A percentile compares a stretch with the other conserved stretches of the same genome.
These are phyloP conservation scores for Caenorhabditis panamensis DNA, from an alignment of 2,888 invertebrate genomes.

Conservation along the genomic window DNA sequence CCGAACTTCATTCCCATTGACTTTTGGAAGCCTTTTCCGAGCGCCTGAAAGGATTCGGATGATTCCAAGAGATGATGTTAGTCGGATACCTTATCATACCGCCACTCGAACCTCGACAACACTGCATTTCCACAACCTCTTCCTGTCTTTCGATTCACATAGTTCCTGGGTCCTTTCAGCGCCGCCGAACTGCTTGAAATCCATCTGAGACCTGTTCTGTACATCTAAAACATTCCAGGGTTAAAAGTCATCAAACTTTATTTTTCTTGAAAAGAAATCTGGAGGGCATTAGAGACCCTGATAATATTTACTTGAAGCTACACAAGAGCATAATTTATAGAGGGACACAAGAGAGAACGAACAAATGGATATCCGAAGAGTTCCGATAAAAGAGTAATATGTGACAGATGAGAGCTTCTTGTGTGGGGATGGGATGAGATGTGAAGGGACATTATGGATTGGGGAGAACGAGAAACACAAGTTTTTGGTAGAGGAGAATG, in stretches of 20 bases:
- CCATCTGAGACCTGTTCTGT: slow-evolving; percentile 14
- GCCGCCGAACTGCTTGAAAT: slow-evolving; percentile 14
- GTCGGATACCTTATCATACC: slow-evolving; percentile 46
- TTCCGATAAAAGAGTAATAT: not conserved
- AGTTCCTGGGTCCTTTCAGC: slow-evolving; percentile 41
- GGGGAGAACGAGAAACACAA: too few species aligned
- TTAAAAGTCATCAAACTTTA: too few species aligned
- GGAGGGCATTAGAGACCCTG: not conserved
- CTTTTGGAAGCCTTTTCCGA: slow-evolving; percentile 63
- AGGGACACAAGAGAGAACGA: not conserved
- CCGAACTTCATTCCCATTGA: slow-evolving; percentile 55
- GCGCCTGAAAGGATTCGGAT: slow-evolving; percentile 30
- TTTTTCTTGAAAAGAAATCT: not conserved
- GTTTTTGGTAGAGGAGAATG: too few species aligned
- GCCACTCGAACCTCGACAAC: slow-evolving; percentile 53
- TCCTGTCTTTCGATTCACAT: slow-evolving; percentile 58
- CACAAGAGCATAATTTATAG: not conserved
- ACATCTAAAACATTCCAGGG: slow-evolving; percentile 55
- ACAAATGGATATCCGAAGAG: not conserved
- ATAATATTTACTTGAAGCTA: not conserved
- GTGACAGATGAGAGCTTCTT: not conserved
- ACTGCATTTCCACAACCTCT: slow-evolving; percentile 59
- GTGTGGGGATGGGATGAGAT: too few species aligned
- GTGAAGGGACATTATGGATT: too few species aligned
- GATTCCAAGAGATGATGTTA: not conserved